These are phyloP conservation scores for Theocolax elegans DNA, from an alignment of 1,140 invertebrate species.

Conservation along the genomic window DNA sequence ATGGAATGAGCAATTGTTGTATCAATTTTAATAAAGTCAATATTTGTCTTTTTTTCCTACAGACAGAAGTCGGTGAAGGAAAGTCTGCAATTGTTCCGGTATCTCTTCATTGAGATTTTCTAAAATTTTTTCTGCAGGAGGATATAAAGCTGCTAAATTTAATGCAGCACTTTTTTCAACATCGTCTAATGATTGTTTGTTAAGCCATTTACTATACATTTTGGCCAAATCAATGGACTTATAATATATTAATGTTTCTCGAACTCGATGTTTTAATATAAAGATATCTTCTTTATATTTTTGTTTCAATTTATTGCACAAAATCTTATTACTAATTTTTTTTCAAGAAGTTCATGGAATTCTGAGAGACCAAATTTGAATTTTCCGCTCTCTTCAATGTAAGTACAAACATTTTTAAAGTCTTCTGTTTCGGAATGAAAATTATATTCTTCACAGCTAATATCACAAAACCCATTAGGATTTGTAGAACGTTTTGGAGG, in stretches of 20 bases:
- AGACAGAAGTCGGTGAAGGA: constrained; percentile 13
- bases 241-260: constrained; percentile 22
- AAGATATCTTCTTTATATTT: constrained; percentile 30
- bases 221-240: constrained; percentile 10
- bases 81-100: constrained; percentile 16
- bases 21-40: constrained; percentile 53
- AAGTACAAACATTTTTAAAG: constrained; percentile 6
- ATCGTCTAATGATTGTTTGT: background rate
- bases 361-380: constrained; percentile 23
- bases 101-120: constrained; percentile 30
- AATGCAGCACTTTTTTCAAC: constrained; percentile 6
- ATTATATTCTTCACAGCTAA: no score
- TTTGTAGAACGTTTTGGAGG: no score
- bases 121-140: constrained; percentile 27
- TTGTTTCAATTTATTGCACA: constrained; percentile 8
- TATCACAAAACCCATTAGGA: no score
- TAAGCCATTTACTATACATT: constrained; percentile 24
- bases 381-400: constrained; percentile 32
- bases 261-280: constrained; percentile 15
- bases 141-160: constrained; percentile 20
- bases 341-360: constrained; percentile 12
- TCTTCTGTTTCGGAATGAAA: no score
- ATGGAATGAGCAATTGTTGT: constrained; percentile 52
- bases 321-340: background rate
- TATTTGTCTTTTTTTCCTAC: constrained; percentile 10